Evolutionary conservation across 2,113 vertebrate genomes (phyloP), one percentile per base, ranked within the genome.

Genomic region (Platysteira castanea): DNA sequence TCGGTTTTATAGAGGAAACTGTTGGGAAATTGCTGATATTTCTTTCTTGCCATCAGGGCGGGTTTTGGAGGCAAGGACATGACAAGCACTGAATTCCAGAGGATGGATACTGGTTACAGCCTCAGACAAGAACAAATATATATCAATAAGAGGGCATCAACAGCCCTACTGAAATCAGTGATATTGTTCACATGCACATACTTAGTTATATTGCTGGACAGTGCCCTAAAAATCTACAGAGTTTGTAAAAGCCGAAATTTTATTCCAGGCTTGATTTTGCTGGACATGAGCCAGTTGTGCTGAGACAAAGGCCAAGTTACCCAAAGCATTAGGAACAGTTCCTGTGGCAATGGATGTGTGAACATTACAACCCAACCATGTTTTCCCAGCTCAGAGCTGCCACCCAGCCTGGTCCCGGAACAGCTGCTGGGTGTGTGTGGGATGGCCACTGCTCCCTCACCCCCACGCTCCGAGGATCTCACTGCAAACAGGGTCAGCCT

Each of bases 381-480:
- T 27, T 77, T 65, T 21, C n/a, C 53, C n/a, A 28, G 4, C 53
- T n/a, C 17, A 13, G 61, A n/a, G 46, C 0, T 31, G 39, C 10
- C 30, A 42, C 1, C 10, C 35, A 35, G 15, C 5, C 1, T 7
- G 23, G 39, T 7, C 11, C 30, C 46, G 28, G 13, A 8, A 23
- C 0, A 0, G n/a, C 21, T 22, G 30, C n/a, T 18, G 6, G 1
- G 0, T 6, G 31, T 6, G 20, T 11, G 39, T 37, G 28, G 20
- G 13, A n/a, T 10, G 1, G 0, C 6, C 8, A 2, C 12, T 5
- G 6, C 49, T 27, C 57, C 70, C 44, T 42, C 46, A 52, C 3
- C 46, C 19, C 69, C 4, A 1, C 1, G 0, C 17, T 28, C 54
- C 41, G 4, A 3, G 22, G 15, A 30, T 61, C 28, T n/a, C 56